phyloP scores from a whole-genome alignment of 2,888 invertebrate species.

The Caenorhabditis sp. region DNA sequence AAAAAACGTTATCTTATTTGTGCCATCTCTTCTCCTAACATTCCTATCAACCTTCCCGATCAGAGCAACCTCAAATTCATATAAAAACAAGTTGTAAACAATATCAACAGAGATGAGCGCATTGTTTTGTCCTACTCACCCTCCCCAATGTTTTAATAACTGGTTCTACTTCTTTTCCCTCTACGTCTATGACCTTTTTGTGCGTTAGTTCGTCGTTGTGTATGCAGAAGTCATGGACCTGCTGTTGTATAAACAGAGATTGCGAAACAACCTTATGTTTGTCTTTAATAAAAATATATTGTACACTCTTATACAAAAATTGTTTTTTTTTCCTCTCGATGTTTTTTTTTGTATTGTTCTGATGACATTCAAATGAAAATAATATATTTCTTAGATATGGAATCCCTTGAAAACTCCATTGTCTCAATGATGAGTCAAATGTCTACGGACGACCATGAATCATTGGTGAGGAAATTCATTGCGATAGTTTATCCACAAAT shows the following conservation, averaged over 20 bases:
- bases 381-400: conserved; percentile 15
- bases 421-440: conserved; percentile 41
- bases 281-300: neutral
- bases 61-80: too few species aligned
- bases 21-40: too few species aligned
- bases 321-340: conserved; percentile 2
- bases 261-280: neutral
- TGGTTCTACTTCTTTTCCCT: neutral
- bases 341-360: too few species aligned
- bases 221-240: conserved; percentile 6
- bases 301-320: neutral
- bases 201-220: conserved; percentile 15
- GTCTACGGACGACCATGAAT: conserved; percentile 36
- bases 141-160: too few species aligned
- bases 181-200: neutral
- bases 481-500: conserved; percentile 29
- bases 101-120: too few species aligned
- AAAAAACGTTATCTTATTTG: too few species aligned
- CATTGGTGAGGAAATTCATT: conserved; percentile 17
- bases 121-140: too few species aligned
- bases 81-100: too few species aligned
- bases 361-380: neutral
- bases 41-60: too few species aligned
- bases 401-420: conserved; percentile 35
- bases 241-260: neutral